A percentile compares a stretch with the other conserved stretches of the same genome.
phyloP scores from a whole-genome alignment of 2,888 invertebrate species.

The Gymnocheta viridis region DNA sequence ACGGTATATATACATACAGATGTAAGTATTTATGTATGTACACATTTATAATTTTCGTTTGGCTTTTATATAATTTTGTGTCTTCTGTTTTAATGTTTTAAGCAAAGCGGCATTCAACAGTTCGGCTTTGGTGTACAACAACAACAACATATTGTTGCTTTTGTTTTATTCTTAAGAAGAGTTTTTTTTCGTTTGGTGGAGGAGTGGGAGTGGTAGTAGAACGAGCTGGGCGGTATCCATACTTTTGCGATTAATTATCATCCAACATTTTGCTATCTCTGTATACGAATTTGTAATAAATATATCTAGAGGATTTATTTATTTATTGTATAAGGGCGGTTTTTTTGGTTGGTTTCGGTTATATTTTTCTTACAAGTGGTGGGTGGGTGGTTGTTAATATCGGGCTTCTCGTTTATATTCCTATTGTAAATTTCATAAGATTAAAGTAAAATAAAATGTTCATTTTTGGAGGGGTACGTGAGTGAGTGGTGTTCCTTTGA shows the following conservation, averaged over 20 bases:
- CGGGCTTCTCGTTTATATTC: conserved; percentile 13
- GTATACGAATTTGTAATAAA: not conserved
- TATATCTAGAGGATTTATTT: too few species aligned
- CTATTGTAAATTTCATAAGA: not conserved
- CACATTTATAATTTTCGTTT: conserved; percentile 1
- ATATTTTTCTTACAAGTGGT: conserved; percentile 54
- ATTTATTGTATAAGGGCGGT: conserved; percentile 58
- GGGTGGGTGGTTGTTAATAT: conserved; percentile 43
- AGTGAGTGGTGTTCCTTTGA: too few species aligned
- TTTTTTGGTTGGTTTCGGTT: conserved; percentile 22
- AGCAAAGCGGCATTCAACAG: conserved; percentile 77
- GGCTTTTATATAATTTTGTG: not conserved
- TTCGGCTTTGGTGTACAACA: conserved; percentile 73
- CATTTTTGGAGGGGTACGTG: conserved; percentile 52
- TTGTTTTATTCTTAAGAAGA: conserved; percentile 27
- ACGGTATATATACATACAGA: not conserved
- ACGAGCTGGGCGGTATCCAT: conserved; percentile 8
- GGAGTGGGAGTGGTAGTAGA: not conserved
- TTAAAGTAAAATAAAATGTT: not conserved
- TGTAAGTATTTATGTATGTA: not conserved
- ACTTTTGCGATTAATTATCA: conserved; percentile 51
- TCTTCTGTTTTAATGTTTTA: conserved; percentile 36
- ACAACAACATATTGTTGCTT: conserved; percentile 65
- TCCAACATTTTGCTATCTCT: conserved; percentile 37
- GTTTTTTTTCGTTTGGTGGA: not conserved